Conservation (phyloP, 2,113 vertebrate species). For the Pterocles burchelli region DNA sequence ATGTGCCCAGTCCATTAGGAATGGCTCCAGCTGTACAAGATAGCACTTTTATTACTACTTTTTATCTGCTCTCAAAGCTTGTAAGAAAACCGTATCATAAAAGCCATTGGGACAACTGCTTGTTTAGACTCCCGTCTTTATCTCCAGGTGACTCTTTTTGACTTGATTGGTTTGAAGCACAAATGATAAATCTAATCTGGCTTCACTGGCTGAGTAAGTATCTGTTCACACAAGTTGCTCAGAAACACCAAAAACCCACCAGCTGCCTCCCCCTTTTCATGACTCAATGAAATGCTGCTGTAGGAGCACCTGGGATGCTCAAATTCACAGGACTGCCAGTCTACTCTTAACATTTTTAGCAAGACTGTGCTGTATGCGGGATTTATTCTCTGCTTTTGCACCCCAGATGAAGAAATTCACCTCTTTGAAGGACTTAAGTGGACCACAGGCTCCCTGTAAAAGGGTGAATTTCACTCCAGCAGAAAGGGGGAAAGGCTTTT, state of each 20-base stretch:
- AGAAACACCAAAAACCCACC: neutral
- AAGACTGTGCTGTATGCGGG: neutral
- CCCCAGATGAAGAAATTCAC: neutral
- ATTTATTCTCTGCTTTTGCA: neutral
- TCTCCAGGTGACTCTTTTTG: slow-evolving; percentile 23
- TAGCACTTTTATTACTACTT: neutral
- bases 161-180: slow-evolving; percentile 35
- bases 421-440: neutral
- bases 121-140: neutral
- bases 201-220: slow-evolving; percentile 39
- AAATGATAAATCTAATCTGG: slow-evolving; percentile 36
- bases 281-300: neutral
- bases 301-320: neutral
- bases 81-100: neutral
- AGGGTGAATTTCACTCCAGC: neutral
- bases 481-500: neutral
- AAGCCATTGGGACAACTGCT: neutral
- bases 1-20: neutral
- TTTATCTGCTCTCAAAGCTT: neutral
- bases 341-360: neutral
- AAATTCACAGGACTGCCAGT: neutral
- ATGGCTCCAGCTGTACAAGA: neutral
- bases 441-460: neutral
- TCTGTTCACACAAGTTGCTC: neutral
- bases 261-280: neutral